phyloP scores from a whole-genome alignment of 1,140 invertebrate species.

The Platyura marginata region DNA sequence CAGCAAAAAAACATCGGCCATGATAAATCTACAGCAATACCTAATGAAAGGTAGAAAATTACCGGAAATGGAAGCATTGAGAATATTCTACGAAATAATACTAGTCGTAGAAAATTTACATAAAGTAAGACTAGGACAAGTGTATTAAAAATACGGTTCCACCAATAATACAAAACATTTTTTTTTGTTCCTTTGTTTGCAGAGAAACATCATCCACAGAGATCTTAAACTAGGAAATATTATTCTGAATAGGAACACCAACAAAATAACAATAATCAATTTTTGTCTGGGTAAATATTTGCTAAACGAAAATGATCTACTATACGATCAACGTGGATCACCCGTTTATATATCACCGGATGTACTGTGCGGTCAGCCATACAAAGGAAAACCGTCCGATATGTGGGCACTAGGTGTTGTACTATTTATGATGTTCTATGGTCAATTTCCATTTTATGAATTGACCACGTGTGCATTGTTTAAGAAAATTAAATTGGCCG shows the following conservation, averaged over 20 bases:
- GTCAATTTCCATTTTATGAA: constrained; percentile 77
- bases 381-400: constrained; percentile 61
- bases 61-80: constrained; percentile 51
- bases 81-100: constrained; percentile 62
- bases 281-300: constrained; percentile 70
- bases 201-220: constrained; percentile 67
- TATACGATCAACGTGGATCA: constrained; percentile 65
- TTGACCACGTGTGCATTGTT: constrained; percentile 59
- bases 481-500: constrained; percentile 51
- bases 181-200: constrained; percentile 18
- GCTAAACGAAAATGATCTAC: constrained; percentile 48
- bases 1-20: constrained; percentile 40
- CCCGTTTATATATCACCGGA: constrained; percentile 75
- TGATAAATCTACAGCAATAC: constrained; percentile 66
- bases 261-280: constrained; percentile 56
- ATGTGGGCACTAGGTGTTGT: constrained; percentile 77
- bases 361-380: constrained; percentile 56
- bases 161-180: no score
- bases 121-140: constrained; percentile 43
- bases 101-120: constrained; percentile 57
- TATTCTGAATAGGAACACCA: constrained; percentile 49
- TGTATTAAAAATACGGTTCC: no score
- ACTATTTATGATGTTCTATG: constrained; percentile 69
- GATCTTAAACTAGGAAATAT: constrained; percentile 70
- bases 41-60: constrained; percentile 63